Evolutionary conservation across 2,113 vertebrate species (phyloP).

Genomic region (Paradisaea rubra): DNA sequence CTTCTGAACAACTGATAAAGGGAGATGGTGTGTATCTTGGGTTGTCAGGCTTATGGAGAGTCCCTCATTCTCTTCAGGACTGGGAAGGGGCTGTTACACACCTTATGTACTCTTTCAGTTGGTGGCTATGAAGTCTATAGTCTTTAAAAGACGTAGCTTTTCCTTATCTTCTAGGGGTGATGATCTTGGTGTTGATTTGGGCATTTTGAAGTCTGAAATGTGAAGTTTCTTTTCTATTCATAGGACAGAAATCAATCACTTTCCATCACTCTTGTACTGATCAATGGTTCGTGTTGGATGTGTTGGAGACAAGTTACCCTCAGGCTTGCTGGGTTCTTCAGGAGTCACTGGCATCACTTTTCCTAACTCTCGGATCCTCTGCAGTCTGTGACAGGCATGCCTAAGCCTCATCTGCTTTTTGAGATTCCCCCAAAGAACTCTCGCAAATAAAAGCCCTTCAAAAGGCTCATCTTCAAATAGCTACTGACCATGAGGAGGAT

Average conservation of each 20-base stretch:
- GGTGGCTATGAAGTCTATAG: background rate
- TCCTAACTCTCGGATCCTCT: background rate
- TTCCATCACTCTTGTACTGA: background rate
- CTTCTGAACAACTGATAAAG: background rate
- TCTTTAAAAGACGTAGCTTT: background rate
- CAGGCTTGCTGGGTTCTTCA: background rate
- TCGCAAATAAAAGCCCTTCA: background rate
- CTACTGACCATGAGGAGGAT: background rate
- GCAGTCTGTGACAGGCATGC: rapidly evolving
- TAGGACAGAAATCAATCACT: background rate
- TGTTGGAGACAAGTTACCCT: background rate
- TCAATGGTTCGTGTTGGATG: rapidly evolving
- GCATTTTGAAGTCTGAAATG: background rate
- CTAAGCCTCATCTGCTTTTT: background rate
- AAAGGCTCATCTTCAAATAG: background rate
- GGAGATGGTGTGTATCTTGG: background rate
- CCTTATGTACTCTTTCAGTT: background rate
- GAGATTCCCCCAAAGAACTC: background rate
- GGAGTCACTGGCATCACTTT: background rate
- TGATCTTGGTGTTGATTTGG: background rate
- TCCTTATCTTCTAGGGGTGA: background rate
- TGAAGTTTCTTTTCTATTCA: background rate
- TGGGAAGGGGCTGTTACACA: background rate
- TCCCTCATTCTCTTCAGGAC: background rate
- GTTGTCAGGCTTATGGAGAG: background rate